These are phyloP conservation scores for Aspidapion aeneum DNA, from an alignment of 2,888 invertebrate species.

Conservation along the genomic window DNA sequence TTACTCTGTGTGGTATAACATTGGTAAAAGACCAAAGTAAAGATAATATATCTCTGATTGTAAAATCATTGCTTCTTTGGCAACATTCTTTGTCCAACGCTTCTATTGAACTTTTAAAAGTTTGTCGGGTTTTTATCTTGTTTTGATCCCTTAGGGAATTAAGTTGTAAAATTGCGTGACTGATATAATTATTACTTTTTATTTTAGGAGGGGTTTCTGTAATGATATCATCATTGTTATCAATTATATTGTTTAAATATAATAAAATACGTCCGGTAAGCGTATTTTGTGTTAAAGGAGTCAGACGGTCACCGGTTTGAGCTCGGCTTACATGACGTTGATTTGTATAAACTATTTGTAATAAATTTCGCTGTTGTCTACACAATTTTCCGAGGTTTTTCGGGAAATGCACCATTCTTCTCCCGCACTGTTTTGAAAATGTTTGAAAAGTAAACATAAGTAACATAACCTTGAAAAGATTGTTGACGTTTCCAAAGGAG, in stretches of 20 bases:
- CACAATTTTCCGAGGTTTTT: too few relatives aligned
- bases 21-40: constrained; percentile 39
- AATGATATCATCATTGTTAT: constrained; percentile 3
- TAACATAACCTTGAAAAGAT: too few relatives aligned
- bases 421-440: too few relatives aligned
- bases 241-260: constrained; percentile 27
- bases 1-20: constrained; percentile 38
- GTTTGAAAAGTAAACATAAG: too few relatives aligned
- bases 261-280: constrained; percentile 34
- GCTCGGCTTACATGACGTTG: background rate
- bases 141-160: constrained; percentile 21
- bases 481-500: too few relatives aligned
- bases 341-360: too few relatives aligned
- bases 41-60: constrained; percentile 33
- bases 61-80: constrained; percentile 31
- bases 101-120: constrained; percentile 32
- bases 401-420: too few relatives aligned
- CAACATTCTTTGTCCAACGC: constrained; percentile 41
- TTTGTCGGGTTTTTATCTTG: constrained; percentile 19
- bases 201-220: constrained; percentile 14
- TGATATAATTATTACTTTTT: constrained; percentile 19
- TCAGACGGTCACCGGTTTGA: constrained; percentile 15
- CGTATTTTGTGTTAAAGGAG: constrained; percentile 23
- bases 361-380: too few relatives aligned
- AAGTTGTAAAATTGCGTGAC: constrained; percentile 23